Conservation (phyloP, 35 echinoderm and acorn worm species). For the Holothuria glaberrima region DNA sequence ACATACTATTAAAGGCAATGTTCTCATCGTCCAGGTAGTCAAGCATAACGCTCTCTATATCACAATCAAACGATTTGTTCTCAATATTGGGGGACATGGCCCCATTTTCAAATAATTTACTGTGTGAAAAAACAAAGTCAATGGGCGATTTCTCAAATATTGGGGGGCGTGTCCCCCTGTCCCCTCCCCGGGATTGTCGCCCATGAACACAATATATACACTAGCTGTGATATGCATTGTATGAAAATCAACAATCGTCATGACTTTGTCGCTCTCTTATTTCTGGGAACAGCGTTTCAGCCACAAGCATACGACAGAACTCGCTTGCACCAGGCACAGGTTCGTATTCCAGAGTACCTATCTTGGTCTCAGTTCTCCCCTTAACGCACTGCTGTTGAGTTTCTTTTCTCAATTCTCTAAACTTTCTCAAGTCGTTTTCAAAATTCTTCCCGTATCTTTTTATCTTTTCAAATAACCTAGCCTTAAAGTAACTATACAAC, state of each 20-base stretch:
- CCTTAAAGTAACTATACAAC: constrained; percentile 67
- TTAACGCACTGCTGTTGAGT: neutral
- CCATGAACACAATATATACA: too few relatives aligned
- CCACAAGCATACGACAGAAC: constrained; percentile 14
- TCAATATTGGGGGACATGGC: too few relatives aligned
- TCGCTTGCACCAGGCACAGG: neutral
- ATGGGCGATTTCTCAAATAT: too few relatives aligned
- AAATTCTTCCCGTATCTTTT: constrained; percentile 54
- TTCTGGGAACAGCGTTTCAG: constrained; percentile 23
- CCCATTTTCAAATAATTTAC: too few relatives aligned
- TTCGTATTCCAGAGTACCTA: constrained; percentile 20
- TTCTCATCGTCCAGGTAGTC: too few relatives aligned
- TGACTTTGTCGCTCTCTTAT: constrained; percentile 34
- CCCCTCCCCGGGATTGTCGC: too few relatives aligned
- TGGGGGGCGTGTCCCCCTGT: too few relatives aligned
- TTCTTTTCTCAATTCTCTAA: constrained; percentile 31
- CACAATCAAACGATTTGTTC: too few relatives aligned
- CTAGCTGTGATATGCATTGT: too few relatives aligned
- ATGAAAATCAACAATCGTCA: constrained; percentile 3
- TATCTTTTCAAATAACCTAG: constrained; percentile 54
- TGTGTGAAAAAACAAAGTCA: too few relatives aligned
- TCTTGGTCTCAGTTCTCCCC: neutral
- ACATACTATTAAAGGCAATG: too few relatives aligned
- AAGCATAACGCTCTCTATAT: too few relatives aligned
- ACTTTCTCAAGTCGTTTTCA: constrained; percentile 57